These are phyloP conservation scores for Mobula hypostoma DNA, from an alignment of 2,113 vertebrate genomes.

Conservation along the genomic window DNA sequence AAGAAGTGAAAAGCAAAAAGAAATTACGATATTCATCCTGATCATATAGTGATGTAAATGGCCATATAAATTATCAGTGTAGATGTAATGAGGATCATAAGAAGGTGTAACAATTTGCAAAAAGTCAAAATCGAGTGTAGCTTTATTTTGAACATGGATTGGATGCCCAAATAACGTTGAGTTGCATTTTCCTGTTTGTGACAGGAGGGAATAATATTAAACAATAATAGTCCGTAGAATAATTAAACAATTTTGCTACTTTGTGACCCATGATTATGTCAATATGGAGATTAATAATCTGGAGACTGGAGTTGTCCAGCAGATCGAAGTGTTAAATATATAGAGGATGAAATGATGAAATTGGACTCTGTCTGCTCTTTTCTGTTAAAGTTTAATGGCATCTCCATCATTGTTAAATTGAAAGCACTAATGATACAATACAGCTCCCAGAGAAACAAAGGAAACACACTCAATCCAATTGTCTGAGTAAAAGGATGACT, in stretches of 20 bases:
- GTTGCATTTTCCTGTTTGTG: background rate
- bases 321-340: background rate
- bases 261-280: background rate
- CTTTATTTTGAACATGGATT: background rate
- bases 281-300: background rate
- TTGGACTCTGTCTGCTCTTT: background rate
- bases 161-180: background rate
- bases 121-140: background rate
- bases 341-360: background rate
- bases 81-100: too few species aligned
- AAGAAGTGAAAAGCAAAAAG: background rate
- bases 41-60: background rate
- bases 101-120: background rate
- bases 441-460: background rate
- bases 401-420: slow-evolving; percentile 20
- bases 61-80: too few species aligned
- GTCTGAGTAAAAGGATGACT: background rate
- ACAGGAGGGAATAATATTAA: background rate
- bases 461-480: background rate
- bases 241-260: slow-evolving; percentile 14
- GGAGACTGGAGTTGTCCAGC: background rate
- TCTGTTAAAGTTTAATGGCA: background rate
- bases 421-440: background rate
- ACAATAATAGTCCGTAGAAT: background rate
- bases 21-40: too few species aligned